These are phyloP conservation scores for Hedya salicella DNA, from an alignment of 2,888 invertebrate species.

Conservation along the genomic window DNA sequence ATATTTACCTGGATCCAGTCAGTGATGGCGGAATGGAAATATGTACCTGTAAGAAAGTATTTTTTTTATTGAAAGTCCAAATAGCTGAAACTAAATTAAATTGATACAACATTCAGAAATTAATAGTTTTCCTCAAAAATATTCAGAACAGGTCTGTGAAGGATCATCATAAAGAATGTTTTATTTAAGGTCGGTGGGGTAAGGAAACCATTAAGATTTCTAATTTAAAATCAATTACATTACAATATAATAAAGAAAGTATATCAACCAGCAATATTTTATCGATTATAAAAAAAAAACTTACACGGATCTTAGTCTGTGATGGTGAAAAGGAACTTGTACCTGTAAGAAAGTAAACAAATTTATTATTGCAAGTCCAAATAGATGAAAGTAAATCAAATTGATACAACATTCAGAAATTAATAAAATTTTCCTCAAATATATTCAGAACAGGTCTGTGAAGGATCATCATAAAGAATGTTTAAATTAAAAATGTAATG, in stretches of 20 bases:
- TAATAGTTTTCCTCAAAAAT: slow-evolving; percentile 58
- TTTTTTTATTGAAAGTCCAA: neutral
- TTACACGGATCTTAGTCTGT: too few species aligned
- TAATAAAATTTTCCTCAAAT: slow-evolving; percentile 58
- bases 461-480: slow-evolving; percentile 44
- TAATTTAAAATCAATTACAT: slow-evolving; percentile 83
- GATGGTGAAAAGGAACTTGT: neutral
- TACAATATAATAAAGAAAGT: slow-evolving; percentile 76
- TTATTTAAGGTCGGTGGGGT: too few species aligned
- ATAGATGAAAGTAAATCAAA: neutral
- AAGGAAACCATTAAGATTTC: too few species aligned
- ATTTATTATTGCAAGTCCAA: neutral
- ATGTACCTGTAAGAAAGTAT: slow-evolving; percentile 6
- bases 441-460: slow-evolving; percentile 73
- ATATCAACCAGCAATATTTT: too few species aligned
- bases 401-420: slow-evolving; percentile 46
- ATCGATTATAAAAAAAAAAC: too few species aligned
- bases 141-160: slow-evolving; percentile 74
- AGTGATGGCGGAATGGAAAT: neutral
- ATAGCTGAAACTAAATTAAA: neutral
- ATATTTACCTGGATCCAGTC: slow-evolving; percentile 2
- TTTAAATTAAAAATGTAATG: too few species aligned
- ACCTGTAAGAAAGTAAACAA: slow-evolving; percentile 6
- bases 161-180: slow-evolving; percentile 42
- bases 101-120: slow-evolving; percentile 46